These are phyloP conservation scores for Drosophila ironensis DNA, from an alignment of 1,140 invertebrate species.

Conservation along the genomic window DNA sequence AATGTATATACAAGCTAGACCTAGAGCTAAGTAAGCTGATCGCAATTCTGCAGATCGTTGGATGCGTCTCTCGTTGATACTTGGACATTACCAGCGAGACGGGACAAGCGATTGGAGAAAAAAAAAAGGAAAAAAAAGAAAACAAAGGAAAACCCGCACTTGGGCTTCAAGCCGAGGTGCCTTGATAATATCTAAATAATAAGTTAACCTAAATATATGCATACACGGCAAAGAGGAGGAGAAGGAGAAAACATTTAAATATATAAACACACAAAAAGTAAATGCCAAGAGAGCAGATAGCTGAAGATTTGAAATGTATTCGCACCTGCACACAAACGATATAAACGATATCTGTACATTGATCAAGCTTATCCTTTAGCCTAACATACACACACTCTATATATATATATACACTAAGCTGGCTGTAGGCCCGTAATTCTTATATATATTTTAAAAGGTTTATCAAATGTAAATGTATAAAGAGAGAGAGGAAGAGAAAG, in stretches of 20 bases:
- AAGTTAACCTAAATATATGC: conserved; percentile 46
- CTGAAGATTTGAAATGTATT: conserved; percentile 40
- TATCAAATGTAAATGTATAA: conserved; percentile 35
- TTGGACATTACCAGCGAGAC: too few relatives aligned
- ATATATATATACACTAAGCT: conserved; percentile 5
- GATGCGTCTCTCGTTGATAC: too few relatives aligned
- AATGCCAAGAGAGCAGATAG: conserved; percentile 27
- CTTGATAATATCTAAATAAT: conserved; percentile 29
- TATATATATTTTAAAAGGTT: conserved; percentile 32
- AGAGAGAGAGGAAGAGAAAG: conserved; percentile 2
- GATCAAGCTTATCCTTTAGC: conserved; percentile 20
- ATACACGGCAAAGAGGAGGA: conserved; percentile 2
- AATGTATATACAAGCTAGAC: conserved; percentile 56
- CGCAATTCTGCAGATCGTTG: too few relatives aligned
- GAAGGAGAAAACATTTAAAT: conserved; percentile 19
- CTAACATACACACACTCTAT: too few relatives aligned
- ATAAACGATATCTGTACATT: conserved; percentile 29
- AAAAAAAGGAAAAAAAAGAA: conserved; percentile 6
- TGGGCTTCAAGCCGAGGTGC: conserved; percentile 64
- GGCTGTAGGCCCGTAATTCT: conserved; percentile 21
- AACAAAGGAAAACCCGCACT: conserved; percentile 35
- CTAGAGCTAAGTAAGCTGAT: conserved; percentile 31
- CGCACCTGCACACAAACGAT: conserved; percentile 35
- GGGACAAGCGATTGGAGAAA: conserved; percentile 2
- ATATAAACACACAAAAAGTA: too few relatives aligned